These are phyloP conservation scores for Phalanger gymnotis DNA, from an alignment of 2,797 vertebrate species.

Conservation along the genomic window DNA sequence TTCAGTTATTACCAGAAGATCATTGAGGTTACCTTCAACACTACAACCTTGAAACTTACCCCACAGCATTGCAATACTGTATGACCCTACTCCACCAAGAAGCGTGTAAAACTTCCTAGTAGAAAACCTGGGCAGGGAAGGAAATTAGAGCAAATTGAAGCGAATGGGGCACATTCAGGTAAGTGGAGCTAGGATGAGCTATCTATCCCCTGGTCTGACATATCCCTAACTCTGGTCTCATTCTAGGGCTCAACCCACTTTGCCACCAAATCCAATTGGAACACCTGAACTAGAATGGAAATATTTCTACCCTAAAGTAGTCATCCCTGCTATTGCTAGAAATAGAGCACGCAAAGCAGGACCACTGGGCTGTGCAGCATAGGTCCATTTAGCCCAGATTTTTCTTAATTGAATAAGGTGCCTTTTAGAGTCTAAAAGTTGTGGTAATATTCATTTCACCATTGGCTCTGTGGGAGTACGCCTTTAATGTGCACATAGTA, in stretches of 20 bases:
- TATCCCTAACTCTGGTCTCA: not conserved
- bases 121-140: not conserved
- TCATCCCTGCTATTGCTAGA: not conserved
- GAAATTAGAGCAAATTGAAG: not conserved
- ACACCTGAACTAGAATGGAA: not conserved
- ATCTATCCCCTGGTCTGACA: not conserved
- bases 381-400: not conserved
- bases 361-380: not conserved
- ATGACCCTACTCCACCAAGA: not conserved
- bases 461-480: not conserved
- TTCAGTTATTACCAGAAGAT: not conserved
- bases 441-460: not conserved
- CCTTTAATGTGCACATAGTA: not conserved
- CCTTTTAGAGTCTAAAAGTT: not conserved
- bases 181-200: not conserved
- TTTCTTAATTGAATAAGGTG: not conserved
- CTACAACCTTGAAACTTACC: not conserved
- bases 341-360: not conserved
- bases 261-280: not conserved
- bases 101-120: not conserved
- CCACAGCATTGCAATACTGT: not conserved
- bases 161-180: not conserved
- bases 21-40: not conserved
- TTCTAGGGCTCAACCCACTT: not conserved
- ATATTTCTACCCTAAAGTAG: not conserved